Evolutionary conservation across 2,797 vertebrate species (phyloP), one percentile per base, ranked within the genome.

Genomic region (Adelosebastes latens): DNA sequence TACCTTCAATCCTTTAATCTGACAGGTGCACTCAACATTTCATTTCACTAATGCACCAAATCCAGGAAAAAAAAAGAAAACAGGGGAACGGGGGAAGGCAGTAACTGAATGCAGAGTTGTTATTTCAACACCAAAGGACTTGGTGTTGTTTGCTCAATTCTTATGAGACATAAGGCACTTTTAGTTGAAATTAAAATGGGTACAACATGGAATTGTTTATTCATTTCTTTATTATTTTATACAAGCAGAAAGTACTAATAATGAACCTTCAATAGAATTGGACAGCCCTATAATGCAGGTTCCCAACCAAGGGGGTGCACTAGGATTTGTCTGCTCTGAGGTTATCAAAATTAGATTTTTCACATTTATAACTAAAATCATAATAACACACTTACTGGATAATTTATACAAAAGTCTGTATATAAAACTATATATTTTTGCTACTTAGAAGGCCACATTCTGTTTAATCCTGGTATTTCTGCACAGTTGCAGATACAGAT

Each of bases 1-100:
- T 90, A 92, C 86, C 84, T 91, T 84, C 87, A 93, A 93, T 93
- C 93, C 91, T 92, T 91, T 95, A 94, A 95, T 93, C 93, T 93
- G 90, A 94, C 93, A 95, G 92, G 93, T 93, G 90, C 93, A 87
- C 87, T 89, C 90, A 85, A 83, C 90, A 84, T 92, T 93, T 95
- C 89, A 94, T 95, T 93, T 86, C 88, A 79, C 82, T 94, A 94
- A 95, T 95, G 93, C 91, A 92, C 66, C 79, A 87, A 89, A 94
- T 91, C 88, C 91, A 7, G 42, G 49, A 59, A 39, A 49, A 70
- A 61, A 67, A 75, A 56, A 46, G 32, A 61, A 49, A 77, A 80
- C 24, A 52, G 24, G 39, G 14, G 55, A 81, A 78, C 55, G 6
- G 32, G 39, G 55, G 18, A 72, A 68, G 36, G 34, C 75, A 53